These are phyloP conservation scores for Oconnorella tubifera DNA, from an alignment of 2,888 invertebrate species.

Conservation along the genomic window DNA sequence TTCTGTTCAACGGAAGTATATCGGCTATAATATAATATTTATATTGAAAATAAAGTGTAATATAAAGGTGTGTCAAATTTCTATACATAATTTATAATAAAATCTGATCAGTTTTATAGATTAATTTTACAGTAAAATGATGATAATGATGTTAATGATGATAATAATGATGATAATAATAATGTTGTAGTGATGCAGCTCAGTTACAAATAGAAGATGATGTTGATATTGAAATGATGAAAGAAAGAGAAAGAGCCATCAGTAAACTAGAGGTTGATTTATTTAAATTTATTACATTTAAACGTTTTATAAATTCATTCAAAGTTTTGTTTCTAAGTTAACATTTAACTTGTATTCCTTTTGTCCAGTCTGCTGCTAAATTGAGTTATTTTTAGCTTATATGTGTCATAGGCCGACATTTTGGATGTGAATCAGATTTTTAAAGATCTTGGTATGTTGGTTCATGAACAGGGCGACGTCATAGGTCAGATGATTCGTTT, in stretches of 20 bases:
- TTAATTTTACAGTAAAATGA: slow-evolving; percentile 7
- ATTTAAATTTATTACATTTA: background rate
- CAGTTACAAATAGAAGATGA: slow-evolving; percentile 70
- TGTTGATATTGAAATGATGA: slow-evolving; percentile 74
- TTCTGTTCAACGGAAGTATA: too few relatives aligned
- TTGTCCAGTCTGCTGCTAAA: too few relatives aligned
- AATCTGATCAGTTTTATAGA: background rate
- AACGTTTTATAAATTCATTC: background rate
- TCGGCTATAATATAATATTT: too few relatives aligned
- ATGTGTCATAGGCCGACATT: slow-evolving; percentile 69
- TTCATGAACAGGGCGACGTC: slow-evolving; percentile 89
- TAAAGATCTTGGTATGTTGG: slow-evolving; percentile 88
- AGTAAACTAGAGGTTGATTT: slow-evolving; percentile 75
- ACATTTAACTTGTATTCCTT: too few relatives aligned
- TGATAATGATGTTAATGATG: slow-evolving; percentile 4
- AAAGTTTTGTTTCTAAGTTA: background rate
- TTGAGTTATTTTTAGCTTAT: background rate
- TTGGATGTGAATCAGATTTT: slow-evolving; percentile 94
- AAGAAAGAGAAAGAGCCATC: slow-evolving; percentile 85
- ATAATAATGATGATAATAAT: slow-evolving; percentile 6
- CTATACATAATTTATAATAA: too few relatives aligned
- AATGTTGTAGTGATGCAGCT: slow-evolving; percentile 10
- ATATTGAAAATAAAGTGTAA: too few relatives aligned
- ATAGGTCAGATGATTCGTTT: slow-evolving; percentile 61
- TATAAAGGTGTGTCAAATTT: too few relatives aligned